Percentiles rank a stretch among this genome's conserved stretches.
Conservation (phyloP, 2,888 invertebrate species). For the Listrodromus nycthemerus region DNA sequence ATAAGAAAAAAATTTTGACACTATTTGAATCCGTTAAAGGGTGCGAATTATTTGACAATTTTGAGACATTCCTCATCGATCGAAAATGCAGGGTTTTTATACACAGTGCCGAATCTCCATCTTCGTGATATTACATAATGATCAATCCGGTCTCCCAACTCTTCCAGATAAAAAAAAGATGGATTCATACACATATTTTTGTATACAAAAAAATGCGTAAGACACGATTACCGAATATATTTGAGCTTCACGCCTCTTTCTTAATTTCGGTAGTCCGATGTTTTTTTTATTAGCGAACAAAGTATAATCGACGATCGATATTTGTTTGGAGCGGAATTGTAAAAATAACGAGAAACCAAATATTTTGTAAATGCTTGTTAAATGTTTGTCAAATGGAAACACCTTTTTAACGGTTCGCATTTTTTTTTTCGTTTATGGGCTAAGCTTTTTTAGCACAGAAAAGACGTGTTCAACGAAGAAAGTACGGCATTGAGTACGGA, state of each 20-base stretch:
- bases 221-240: slow-evolving; percentile 56
- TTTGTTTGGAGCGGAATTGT: not conserved
- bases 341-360: not conserved
- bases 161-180: slow-evolving; percentile 26
- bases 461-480: no score
- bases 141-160: slow-evolving; percentile 15
- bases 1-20: not conserved
- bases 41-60: not conserved
- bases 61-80: slow-evolving; percentile 18
- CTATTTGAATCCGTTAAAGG: not conserved
- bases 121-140: slow-evolving; percentile 37
- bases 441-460: no score
- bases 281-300: slow-evolving; percentile 43
- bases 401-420: not conserved
- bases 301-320: not conserved
- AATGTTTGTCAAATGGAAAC: not conserved
- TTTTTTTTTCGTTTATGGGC: no score
- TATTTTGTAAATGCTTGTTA: not conserved
- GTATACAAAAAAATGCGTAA: slow-evolving; percentile 6
- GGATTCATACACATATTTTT: slow-evolving; percentile 1
- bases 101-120: not conserved
- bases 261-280: slow-evolving; percentile 22
- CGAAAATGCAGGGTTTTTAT: not conserved
- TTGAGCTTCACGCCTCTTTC: slow-evolving; percentile 32
- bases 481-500: no score